Base-by-base conservation (phyloP, 2,113 vertebrate genomes). In the Notothenia coriiceps region DNA sequence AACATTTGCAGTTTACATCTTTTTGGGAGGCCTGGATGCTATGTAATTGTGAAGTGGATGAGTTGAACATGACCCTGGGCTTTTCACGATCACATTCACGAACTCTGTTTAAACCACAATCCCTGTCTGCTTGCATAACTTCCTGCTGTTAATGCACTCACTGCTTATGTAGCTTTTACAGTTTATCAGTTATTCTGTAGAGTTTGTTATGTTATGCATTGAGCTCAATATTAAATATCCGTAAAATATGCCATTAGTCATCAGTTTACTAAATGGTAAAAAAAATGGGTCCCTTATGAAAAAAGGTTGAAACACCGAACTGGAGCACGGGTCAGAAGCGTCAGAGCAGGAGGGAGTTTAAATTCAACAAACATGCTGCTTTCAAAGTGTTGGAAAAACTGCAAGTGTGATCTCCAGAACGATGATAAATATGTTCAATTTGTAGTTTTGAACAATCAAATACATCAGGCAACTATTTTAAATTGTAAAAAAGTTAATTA, bases 331-430 rank as follows among this genome's bases (percentile, higher is more conserved):
- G 33, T 82, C 55, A 67, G 17, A 54, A 17, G 49, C 7, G 22
- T 9, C 47, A 6, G 29, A 54, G 47, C 1, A 20, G 18, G 60
- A 62, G 60, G 59, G 18, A 61, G 59, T n/a, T 43, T 6, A 20
- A 13, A 10, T 6, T 14, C 11, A 15, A 61, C 35, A 12, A 13
- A 60, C 25, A 54, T 47, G 63, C 15, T 66, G 67, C 10, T 2
- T 81, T 84, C 51, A 2, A 44, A 15, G 13, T 64, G 11, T 62
- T 35, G 40, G 29, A 29, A 29, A 70, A 73, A 14, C 4, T 43
- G 1, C 1, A 51, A 17, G 22, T 33, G 8, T 66, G 12, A 51
- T 20, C 20, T 52, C 4, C 3, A 9, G 29, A 52, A 29, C 13
- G 3, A 25, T 29, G n/a, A 13, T 35, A 35, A 15, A 35, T 0